Percentiles rank a stretch among this genome's conserved stretches.
phyloP scores from a whole-genome alignment of 2,888 invertebrate genomes.

The Leptarthrus brevirostris region DNA sequence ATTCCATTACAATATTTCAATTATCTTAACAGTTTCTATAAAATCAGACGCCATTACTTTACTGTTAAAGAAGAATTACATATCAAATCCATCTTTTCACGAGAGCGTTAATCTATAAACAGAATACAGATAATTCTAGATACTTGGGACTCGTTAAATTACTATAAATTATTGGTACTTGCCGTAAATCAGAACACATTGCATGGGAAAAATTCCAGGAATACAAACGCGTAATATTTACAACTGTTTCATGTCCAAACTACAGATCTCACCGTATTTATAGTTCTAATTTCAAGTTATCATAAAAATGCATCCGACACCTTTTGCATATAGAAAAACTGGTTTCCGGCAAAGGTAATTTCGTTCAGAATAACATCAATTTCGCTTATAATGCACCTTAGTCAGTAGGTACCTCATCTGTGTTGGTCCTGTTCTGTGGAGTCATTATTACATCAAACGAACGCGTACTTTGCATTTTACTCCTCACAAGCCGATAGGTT shows the following conservation, averaged over 20 bases:
- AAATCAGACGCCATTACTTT: no score
- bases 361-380: slow-evolving; percentile 19
- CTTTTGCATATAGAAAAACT: slow-evolving; percentile 16
- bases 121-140: no score
- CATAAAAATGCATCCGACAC: slow-evolving; percentile 33
- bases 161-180: no score
- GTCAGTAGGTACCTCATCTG: background rate
- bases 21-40: no score
- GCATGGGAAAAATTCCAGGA: no score
- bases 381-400: background rate
- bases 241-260: slow-evolving; percentile 28
- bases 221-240: background rate
- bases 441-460: no score
- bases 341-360: slow-evolving; percentile 11
- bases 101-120: no score
- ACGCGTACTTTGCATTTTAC: slow-evolving; percentile 10
- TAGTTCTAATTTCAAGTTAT: slow-evolving; percentile 35
- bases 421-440: slow-evolving; percentile 20
- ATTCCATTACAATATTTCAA: no score
- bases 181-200: no score
- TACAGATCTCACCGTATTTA: background rate
- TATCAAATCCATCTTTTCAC: no score
- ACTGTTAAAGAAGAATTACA: no score
- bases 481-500: background rate
- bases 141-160: no score